Evolutionary conservation across 2,113 vertebrate species (phyloP).

Genomic region (Caranx melampygus): DNA sequence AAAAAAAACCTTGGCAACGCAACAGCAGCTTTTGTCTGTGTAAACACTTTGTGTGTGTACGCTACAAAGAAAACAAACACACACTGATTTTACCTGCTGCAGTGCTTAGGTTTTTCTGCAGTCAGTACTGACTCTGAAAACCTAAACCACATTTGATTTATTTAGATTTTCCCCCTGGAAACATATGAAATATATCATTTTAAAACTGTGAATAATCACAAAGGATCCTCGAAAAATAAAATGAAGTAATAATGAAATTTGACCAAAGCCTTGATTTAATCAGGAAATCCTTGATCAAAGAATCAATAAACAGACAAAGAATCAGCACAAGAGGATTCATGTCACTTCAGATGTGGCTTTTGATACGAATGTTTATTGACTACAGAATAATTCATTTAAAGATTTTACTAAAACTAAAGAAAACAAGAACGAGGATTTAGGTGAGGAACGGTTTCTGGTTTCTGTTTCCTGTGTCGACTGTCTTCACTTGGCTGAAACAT

Average conservation of each 20-base stretch:
- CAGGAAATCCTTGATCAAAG: not conserved
- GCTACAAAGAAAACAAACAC: not conserved
- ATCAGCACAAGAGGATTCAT: too few relatives aligned
- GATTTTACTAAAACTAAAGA: not conserved
- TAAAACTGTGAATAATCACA: not conserved
- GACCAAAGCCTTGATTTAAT: too few relatives aligned
- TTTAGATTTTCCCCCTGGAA: too few relatives aligned
- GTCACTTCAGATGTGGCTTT: too few relatives aligned
- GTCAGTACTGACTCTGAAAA: too few relatives aligned
- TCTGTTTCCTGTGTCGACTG: conserved; percentile 9
- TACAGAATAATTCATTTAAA: not conserved
- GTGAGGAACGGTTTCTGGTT: not conserved
- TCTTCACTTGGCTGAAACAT: conserved; percentile 18
- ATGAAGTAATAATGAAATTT: too few relatives aligned
- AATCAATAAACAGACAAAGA: not conserved
- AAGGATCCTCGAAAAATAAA: too few relatives aligned
- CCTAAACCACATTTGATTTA: too few relatives aligned
- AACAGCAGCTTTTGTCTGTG: not conserved
- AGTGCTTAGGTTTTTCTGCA: not conserved
- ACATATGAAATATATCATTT: too few relatives aligned
- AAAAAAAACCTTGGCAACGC: conserved; percentile 18
- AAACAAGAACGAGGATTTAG: not conserved
- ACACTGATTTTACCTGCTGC: not conserved
- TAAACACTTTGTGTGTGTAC: not conserved
- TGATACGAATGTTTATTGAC: too few relatives aligned